Conservation (phyloP, 2,797 vertebrate genomes). For the Micrastur ruficollis region DNA sequence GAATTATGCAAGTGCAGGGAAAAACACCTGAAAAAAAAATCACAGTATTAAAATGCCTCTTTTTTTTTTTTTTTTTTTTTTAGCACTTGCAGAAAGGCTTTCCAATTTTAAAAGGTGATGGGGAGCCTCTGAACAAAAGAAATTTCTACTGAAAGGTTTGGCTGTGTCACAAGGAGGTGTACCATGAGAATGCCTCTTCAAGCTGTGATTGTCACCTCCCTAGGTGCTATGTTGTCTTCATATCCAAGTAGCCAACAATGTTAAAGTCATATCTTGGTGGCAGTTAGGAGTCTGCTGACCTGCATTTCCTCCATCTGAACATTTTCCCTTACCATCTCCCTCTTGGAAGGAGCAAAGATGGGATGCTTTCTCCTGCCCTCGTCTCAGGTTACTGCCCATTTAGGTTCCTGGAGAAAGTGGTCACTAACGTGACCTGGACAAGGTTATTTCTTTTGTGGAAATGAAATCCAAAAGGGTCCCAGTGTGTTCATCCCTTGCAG, state of each 20-base stretch:
- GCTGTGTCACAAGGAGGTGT: neutral
- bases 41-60: neutral
- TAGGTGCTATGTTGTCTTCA: neutral
- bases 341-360: neutral
- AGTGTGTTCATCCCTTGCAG: neutral
- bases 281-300: neutral
- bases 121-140: neutral
- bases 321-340: neutral
- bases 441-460: neutral
- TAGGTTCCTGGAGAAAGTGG: neutral
- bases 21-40: neutral
- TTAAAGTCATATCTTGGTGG: neutral
- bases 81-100: neutral
- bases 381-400: neutral
- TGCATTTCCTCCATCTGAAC: neutral
- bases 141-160: neutral
- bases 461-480: neutral
- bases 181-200: neutral
- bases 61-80: neutral
- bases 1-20: neutral
- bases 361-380: neutral
- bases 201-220: neutral
- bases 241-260: neutral
- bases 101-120: neutral
- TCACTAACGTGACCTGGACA: neutral